A percentile compares a stretch with the other conserved stretches of the same genome.
Evolutionary conservation across 2,888 invertebrate genomes (phyloP).

Genomic region (Drosophila pseudotalamancana): DNA sequence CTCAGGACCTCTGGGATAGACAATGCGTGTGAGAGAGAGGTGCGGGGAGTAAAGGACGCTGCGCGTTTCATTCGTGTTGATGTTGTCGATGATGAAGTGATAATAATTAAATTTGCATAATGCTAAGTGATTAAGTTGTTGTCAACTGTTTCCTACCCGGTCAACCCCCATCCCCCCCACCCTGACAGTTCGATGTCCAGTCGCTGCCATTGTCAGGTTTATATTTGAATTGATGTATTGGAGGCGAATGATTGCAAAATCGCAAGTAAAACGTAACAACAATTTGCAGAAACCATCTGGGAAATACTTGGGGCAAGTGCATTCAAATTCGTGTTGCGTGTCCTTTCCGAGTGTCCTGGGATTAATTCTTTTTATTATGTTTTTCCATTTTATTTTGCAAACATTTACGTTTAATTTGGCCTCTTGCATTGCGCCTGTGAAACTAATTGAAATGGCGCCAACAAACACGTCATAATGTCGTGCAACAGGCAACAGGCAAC

Average conservation of each 20-base stretch:
- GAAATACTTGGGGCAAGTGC: constrained; percentile 47
- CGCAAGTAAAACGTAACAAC: constrained; percentile 37
- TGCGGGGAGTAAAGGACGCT: constrained; percentile 4
- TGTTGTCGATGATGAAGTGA: constrained; percentile 74
- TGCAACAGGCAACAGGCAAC: constrained; percentile 68
- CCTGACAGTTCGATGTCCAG: constrained; percentile 12
- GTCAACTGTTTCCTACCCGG: constrained; percentile 65
- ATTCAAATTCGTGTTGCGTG: constrained; percentile 47
- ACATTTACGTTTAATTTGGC: constrained; percentile 60
- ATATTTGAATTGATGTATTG: constrained; percentile 42
- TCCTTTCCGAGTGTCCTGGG: constrained; percentile 55
- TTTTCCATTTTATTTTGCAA: constrained; percentile 20
- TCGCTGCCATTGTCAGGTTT: constrained; percentile 38
- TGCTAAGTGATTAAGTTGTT: constrained; percentile 80
- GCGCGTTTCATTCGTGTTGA: constrained; percentile 52
- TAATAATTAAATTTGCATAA: constrained; percentile 80
- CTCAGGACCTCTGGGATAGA: constrained; percentile 33
- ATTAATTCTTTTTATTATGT: constrained; percentile 60
- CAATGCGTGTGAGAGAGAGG: background rate
- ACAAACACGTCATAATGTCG: constrained; percentile 53
- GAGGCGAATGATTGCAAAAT: constrained; percentile 60
- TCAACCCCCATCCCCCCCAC: too few relatives aligned
- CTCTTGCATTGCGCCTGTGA: constrained; percentile 64
- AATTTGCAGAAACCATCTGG: constrained; percentile 27
- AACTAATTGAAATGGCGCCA: constrained; percentile 70